Evolutionary conservation across 2,888 invertebrate genomes (phyloP).

Genomic region (Mythimna pallens): DNA sequence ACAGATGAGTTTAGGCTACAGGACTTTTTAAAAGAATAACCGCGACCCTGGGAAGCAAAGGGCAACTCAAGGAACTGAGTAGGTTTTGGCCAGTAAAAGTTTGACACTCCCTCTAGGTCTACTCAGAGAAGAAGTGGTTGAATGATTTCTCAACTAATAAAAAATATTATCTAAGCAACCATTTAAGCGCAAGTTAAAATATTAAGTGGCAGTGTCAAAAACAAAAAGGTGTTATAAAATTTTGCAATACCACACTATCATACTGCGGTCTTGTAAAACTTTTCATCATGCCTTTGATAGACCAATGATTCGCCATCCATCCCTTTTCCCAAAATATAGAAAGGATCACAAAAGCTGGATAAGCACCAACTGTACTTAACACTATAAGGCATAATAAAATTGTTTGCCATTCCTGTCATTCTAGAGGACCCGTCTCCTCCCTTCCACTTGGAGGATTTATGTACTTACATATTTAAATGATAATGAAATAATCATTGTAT

Average conservation of each 20-base stretch:
- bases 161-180: too few species aligned
- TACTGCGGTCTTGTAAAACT: background rate
- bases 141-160: too few species aligned
- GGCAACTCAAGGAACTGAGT: too few species aligned
- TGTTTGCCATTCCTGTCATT: background rate
- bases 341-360: background rate
- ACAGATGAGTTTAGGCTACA: background rate
- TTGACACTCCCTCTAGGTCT: too few species aligned
- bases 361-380: background rate
- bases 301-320: background rate
- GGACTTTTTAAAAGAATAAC: too few species aligned
- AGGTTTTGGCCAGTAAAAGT: too few species aligned
- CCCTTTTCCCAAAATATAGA: background rate
- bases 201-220: background rate
- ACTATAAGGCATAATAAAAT: background rate
- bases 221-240: background rate
- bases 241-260: too few species aligned
- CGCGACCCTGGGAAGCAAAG: too few species aligned
- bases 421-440: background rate
- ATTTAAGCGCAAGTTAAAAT: too few species aligned
- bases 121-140: too few species aligned
- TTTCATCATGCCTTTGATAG: background rate
- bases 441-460: too few species aligned
- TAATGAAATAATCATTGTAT: slow-evolving; percentile 14
- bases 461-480: slow-evolving; percentile 10